Evolutionary conservation across 1,140 invertebrate species (phyloP).

Genomic region (Atopsyche davidsoni): DNA sequence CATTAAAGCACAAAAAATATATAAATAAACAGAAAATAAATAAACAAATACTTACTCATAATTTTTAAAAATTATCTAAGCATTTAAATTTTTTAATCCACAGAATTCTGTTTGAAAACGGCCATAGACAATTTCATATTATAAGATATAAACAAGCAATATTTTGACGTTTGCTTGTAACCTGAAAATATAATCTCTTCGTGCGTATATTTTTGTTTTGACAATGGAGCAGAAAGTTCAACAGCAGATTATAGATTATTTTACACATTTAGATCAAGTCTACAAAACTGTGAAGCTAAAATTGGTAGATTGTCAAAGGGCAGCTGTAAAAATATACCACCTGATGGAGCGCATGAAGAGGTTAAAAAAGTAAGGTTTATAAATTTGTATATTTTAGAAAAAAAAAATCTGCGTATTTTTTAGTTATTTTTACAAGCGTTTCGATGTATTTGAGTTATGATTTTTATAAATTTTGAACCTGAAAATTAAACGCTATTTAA

Average conservation of each 20-base stretch:
- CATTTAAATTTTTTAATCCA: background rate
- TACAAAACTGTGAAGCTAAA: constrained; percentile 38
- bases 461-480: background rate
- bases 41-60: background rate
- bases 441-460: too few relatives aligned
- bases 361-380: constrained; percentile 39
- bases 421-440: too few relatives aligned
- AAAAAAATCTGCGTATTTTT: too few relatives aligned
- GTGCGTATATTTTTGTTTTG: constrained; percentile 1
- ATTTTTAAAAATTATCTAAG: background rate
- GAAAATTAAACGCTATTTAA: background rate
- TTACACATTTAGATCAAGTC: constrained; percentile 42
- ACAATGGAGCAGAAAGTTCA: constrained; percentile 44
- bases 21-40: background rate
- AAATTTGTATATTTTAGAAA: constrained; percentile 3
- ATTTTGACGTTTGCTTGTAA: too few relatives aligned
- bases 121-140: too few relatives aligned
- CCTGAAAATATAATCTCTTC: background rate
- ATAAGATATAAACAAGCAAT: too few relatives aligned
- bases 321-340: constrained; percentile 44
- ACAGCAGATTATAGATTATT: constrained; percentile 43
- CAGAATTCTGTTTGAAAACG: too few relatives aligned
- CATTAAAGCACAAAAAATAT: background rate
- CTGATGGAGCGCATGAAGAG: constrained; percentile 39
- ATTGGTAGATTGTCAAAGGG: constrained; percentile 46